Conservation (phyloP, 2,888 invertebrate genomes). For the Catocala fraxini region DNA sequence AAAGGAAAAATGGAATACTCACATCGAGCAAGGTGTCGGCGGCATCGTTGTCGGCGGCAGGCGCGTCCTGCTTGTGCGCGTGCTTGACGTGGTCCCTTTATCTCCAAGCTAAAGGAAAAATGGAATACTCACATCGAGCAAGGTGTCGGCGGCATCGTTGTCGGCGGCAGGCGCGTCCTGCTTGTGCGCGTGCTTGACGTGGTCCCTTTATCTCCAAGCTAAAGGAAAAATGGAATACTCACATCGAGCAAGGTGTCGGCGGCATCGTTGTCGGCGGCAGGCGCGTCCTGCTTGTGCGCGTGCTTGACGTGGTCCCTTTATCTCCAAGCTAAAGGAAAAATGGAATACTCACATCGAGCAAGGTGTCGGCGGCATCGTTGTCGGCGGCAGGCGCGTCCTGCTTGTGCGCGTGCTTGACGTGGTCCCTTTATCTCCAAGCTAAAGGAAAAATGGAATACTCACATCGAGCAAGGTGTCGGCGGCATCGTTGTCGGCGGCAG, state of each 20-base stretch:
- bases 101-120: too few relatives aligned
- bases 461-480: constrained; percentile 5
- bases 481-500: neutral
- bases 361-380: neutral
- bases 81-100: constrained; percentile 91
- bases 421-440: constrained; percentile 78
- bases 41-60: neutral
- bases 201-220: constrained; percentile 78
- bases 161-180: constrained; percentile 40
- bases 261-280: neutral
- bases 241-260: constrained; percentile 5
- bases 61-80: constrained; percentile 81
- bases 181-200: constrained; percentile 90
- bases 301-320: constrained; percentile 91
- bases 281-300: constrained; percentile 81
- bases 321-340: too few relatives aligned
- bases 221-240: neutral
- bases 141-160: neutral
- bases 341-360: constrained; percentile 6
- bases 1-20: neutral
- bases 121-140: constrained; percentile 6
- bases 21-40: constrained; percentile 5
- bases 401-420: constrained; percentile 90
- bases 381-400: constrained; percentile 40
- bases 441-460: neutral